Conservation (phyloP, 2,888 invertebrate species). For the Caenorhabditis sp. region DNA sequence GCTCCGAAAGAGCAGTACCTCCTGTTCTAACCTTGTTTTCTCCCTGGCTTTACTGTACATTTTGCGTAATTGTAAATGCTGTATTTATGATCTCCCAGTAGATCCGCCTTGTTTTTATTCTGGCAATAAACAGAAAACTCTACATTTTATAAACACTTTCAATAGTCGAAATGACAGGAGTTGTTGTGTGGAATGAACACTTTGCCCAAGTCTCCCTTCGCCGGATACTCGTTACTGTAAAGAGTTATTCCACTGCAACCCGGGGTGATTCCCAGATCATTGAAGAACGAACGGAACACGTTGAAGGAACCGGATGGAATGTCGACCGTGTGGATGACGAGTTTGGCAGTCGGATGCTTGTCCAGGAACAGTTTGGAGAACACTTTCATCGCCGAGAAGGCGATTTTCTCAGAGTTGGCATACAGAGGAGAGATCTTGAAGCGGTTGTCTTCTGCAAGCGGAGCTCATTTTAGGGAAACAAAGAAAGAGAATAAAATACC, state of each 20-base stretch:
- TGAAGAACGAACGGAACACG: constrained; percentile 26
- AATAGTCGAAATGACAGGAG: constrained; percentile 47
- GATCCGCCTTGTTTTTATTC: constrained; percentile 40
- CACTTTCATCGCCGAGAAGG: constrained; percentile 41
- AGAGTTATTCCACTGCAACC: constrained; percentile 49
- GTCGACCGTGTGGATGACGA: constrained; percentile 31
- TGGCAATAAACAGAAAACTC: constrained; percentile 28
- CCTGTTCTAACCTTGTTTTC: constrained; percentile 22
- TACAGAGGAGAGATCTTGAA: constrained; percentile 35
- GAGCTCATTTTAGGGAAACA: neutral
- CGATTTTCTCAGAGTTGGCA: constrained; percentile 37
- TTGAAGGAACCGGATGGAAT: constrained; percentile 28
- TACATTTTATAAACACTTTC: neutral
- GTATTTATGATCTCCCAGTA: constrained; percentile 48
- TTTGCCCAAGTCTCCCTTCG: constrained; percentile 25
- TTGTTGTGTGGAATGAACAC: constrained; percentile 38
- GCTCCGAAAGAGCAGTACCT: constrained; percentile 56
- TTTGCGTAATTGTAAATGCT: constrained; percentile 6
- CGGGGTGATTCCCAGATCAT: constrained; percentile 5
- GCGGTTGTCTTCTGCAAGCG: constrained; percentile 37
- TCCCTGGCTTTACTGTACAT: constrained; percentile 40
- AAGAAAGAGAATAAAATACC: neutral
- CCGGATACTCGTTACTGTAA: constrained; percentile 22
- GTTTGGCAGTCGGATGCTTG: constrained; percentile 21
- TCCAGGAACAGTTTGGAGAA: constrained; percentile 17